phyloP scores from a whole-genome alignment of 1,140 invertebrate genomes.

The Meloidogyne chitwoodi region DNA sequence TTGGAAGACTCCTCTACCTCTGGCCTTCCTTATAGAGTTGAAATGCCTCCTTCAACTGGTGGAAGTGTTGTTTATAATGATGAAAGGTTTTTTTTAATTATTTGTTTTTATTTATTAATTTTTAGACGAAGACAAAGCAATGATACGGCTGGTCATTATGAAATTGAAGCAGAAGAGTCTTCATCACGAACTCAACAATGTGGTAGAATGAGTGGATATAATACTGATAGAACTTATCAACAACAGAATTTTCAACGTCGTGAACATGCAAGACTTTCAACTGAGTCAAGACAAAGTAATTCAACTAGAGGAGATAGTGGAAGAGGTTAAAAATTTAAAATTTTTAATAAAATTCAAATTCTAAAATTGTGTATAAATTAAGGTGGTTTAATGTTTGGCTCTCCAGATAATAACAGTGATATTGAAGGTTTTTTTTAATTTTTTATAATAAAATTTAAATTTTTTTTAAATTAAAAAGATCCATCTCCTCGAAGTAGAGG shows the following conservation, averaged over 20 bases:
- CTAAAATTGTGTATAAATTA: neutral
- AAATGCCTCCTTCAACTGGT: constrained; percentile 35
- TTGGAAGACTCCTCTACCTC: neutral
- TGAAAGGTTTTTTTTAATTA: neutral
- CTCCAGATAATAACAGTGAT: neutral
- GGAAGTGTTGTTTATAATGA: constrained; percentile 21
- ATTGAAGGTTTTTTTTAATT: neutral
- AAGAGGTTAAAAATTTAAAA: too few species aligned
- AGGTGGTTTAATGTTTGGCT: neutral
- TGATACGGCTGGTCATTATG: neutral
- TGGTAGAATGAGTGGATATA: too few species aligned
- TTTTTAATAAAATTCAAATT: too few species aligned
- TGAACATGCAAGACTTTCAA: constrained; percentile 27
- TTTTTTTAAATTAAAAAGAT: neutral
- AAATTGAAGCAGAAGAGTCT: neutral
- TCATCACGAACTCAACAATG: neutral
- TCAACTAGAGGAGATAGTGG: neutral
- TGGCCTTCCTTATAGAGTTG: constrained; percentile 30
- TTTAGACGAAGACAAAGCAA: neutral
- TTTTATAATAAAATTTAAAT: neutral
- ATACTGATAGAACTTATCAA: neutral
- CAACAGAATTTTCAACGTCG: constrained; percentile 27
- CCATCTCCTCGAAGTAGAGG: neutral
- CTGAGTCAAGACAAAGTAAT: constrained; percentile 17
- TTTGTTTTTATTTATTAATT: neutral